These are phyloP conservation scores for Synanceia verrucosa DNA, from an alignment of 2,797 vertebrate species.

Conservation along the genomic window DNA sequence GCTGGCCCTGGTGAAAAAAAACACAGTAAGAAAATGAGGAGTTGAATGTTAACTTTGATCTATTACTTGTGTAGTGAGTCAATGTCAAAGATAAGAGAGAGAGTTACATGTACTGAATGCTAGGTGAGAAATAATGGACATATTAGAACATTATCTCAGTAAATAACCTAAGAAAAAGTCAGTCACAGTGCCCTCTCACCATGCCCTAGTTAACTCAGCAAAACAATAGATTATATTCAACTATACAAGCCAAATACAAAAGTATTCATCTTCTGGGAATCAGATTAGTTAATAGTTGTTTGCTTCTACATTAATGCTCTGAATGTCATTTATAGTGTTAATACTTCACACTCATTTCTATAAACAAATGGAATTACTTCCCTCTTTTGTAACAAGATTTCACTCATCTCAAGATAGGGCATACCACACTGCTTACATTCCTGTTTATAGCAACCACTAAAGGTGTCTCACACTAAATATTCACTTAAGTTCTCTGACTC, in stretches of 20 bases:
- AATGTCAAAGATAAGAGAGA: background rate
- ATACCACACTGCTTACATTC: background rate
- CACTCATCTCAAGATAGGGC: background rate
- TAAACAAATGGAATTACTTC: background rate
- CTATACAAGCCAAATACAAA: background rate
- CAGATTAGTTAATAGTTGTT: background rate
- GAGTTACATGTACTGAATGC: fast-evolving
- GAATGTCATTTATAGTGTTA: background rate
- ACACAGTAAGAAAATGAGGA: background rate
- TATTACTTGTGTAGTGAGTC: background rate
- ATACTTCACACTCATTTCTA: background rate
- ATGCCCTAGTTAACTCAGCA: background rate
- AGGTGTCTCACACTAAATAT: background rate
- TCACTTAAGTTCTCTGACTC: background rate
- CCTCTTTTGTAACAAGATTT: background rate
- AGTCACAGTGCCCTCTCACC: background rate
- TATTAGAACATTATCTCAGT: background rate
- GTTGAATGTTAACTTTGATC: background rate
- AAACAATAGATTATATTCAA: background rate
- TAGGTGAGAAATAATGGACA: fast-evolving
- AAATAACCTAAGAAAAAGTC: background rate
- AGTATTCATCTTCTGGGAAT: background rate
- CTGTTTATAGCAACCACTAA: background rate
- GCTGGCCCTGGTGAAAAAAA: background rate
- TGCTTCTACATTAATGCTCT: background rate